Conservation (phyloP, 2,888 invertebrate genomes). For the Phrixothrix hirtus region DNA sequence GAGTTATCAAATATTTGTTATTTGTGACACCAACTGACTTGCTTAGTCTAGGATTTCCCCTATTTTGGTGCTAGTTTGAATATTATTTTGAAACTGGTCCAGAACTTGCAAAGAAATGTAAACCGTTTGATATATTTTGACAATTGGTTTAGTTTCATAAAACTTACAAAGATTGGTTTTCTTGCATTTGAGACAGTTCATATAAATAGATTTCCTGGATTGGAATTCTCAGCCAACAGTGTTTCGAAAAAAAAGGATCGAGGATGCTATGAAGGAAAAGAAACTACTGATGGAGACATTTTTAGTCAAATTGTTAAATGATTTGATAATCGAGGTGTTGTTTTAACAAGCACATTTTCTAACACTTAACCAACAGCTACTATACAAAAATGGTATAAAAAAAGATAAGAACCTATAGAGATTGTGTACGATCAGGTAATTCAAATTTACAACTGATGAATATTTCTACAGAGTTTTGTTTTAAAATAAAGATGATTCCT, state of each 20-base stretch:
- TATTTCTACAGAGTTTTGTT: no score
- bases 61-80: neutral
- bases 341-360: neutral
- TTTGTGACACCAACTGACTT: neutral
- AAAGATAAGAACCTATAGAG: neutral
- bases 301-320: neutral
- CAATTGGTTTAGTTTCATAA: constrained; percentile 1
- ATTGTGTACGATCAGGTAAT: neutral
- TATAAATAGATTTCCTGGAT: constrained; percentile 2
- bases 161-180: neutral
- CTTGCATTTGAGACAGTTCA: neutral
- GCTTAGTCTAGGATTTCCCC: neutral
- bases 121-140: constrained; percentile 3
- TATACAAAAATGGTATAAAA: constrained; percentile 3
- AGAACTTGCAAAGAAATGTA: neutral
- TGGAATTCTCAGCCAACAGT: neutral
- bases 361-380: neutral
- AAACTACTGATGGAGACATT: neutral
- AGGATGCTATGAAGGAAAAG: constrained; percentile 1
- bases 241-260: neutral
- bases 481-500: no score
- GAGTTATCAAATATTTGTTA: constrained; percentile 1
- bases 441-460: no score
- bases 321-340: neutral
- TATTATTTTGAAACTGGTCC: constrained; percentile 1